Percentiles rank a stretch among this genome's conserved stretches.
These are phyloP conservation scores for Leptinotarsa rubiginosa DNA, from an alignment of 2,888 invertebrate genomes.

Conservation along the genomic window DNA sequence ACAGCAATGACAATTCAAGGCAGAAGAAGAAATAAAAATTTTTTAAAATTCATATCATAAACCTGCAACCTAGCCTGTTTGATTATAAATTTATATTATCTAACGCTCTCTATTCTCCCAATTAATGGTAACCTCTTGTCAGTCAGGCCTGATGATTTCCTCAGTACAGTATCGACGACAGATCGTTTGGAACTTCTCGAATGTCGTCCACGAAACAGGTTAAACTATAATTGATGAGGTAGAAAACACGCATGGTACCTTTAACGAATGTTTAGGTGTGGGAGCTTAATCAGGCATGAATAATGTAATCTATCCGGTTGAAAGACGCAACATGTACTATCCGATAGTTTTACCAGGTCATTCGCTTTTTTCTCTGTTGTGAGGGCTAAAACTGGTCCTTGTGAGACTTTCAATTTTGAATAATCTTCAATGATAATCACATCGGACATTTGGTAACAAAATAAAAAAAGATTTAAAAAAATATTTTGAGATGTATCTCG, in stretches of 20 bases:
- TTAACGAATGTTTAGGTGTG: slow-evolving; percentile 26
- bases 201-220: slow-evolving; percentile 16
- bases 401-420: background rate
- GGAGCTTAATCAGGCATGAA: slow-evolving; percentile 16
- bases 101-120: background rate
- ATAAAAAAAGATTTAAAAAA: no score
- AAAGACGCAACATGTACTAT: slow-evolving; percentile 9
- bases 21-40: no score
- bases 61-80: no score
- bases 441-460: no score
- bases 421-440: no score
- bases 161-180: slow-evolving; percentile 3
- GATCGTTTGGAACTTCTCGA: slow-evolving; percentile 14
- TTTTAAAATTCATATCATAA: no score
- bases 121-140: background rate
- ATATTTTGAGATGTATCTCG: no score
- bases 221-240: slow-evolving; percentile 11
- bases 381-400: no score
- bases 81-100: background rate
- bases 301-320: slow-evolving; percentile 5
- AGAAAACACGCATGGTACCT: slow-evolving; percentile 19
- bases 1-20: no score
- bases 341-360: slow-evolving; percentile 4
- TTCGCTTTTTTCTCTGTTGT: no score
- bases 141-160: slow-evolving; percentile 6